A percentile compares a stretch with the other conserved stretches of the same genome.
These are phyloP conservation scores for Caerostris darwini DNA, from an alignment of 1,140 invertebrate genomes.

Conservation along the genomic window DNA sequence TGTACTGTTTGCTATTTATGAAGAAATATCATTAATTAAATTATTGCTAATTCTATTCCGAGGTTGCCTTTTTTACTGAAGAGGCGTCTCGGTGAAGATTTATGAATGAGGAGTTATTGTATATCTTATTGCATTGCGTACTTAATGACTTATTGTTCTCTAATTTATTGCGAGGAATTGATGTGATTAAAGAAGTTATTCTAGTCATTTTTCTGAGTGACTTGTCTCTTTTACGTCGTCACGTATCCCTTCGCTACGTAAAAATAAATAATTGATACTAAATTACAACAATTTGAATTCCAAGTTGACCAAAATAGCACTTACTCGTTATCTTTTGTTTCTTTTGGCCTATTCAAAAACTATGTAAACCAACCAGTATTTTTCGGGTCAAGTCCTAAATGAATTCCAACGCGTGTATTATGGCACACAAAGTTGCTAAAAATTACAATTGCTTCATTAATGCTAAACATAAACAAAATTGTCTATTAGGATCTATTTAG, in stretches of 20 bases:
- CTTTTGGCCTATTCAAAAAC: slow-evolving; percentile 55
- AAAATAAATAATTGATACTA: not conserved
- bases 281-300: slow-evolving; percentile 22
- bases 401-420: no score
- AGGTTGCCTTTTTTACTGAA: slow-evolving; percentile 11
- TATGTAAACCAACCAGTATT: slow-evolving; percentile 57
- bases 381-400: slow-evolving; percentile 12
- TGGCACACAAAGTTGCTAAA: no score
- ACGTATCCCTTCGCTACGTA: slow-evolving; percentile 66
- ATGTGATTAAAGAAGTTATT: slow-evolving; percentile 50
- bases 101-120: slow-evolving; percentile 66
- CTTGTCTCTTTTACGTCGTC: slow-evolving; percentile 63
- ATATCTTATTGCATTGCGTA: slow-evolving; percentile 73
- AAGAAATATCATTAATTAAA: slow-evolving; percentile 50
- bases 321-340: not conserved
- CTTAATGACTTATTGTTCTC: slow-evolving; percentile 72
- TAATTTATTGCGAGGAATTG: slow-evolving; percentile 64
- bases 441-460: no score
- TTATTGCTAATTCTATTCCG: slow-evolving; percentile 70
- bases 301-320: slow-evolving; percentile 54
- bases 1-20: slow-evolving; percentile 76
- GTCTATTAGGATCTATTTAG: no score
- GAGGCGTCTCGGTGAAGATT: slow-evolving; percentile 32
- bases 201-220: slow-evolving; percentile 76
- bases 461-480: no score